Conservation (phyloP, 2,888 invertebrate genomes). For the Scaptomyza caliginosa region DNA sequence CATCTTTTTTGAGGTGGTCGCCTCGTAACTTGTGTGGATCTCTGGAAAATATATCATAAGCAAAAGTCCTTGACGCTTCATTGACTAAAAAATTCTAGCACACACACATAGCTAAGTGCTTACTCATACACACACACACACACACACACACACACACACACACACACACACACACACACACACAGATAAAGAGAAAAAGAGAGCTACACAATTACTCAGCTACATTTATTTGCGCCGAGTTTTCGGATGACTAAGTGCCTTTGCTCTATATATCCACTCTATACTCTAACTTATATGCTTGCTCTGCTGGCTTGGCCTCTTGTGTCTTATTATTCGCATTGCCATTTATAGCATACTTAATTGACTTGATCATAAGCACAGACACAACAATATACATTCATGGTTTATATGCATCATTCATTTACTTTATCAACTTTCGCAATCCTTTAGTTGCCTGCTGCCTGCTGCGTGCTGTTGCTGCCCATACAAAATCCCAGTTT, state of each 20-base stretch:
- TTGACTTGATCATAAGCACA: constrained; percentile 48
- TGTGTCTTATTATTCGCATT: constrained; percentile 46
- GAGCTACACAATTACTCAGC: constrained; percentile 56
- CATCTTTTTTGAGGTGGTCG: constrained; percentile 66
- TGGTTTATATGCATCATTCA: constrained; percentile 29
- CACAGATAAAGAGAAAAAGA: constrained; percentile 1
- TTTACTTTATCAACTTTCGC: constrained; percentile 50
- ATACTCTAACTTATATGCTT: constrained; percentile 6
- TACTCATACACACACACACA: constrained; percentile 36
- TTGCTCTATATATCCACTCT: constrained; percentile 36
- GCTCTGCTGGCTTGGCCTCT: constrained; percentile 29
- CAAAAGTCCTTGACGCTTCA: constrained; percentile 78
- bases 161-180: constrained; percentile 37
- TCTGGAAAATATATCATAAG: constrained; percentile 71
- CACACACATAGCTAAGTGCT: constrained; percentile 29
- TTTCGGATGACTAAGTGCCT: constrained; percentile 69
- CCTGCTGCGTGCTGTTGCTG: too few species aligned
- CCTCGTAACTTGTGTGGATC: constrained; percentile 50
- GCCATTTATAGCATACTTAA: constrained; percentile 29
- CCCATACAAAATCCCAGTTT: constrained; percentile 37
- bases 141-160: constrained; percentile 31
- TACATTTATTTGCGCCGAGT: constrained; percentile 56
- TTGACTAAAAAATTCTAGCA: constrained; percentile 70
- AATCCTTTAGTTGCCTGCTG: constrained; percentile 38
- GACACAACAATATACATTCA: neutral